These are phyloP conservation scores for Lampropteryx suffumata DNA, from an alignment of 2,888 invertebrate species.

Conservation along the genomic window DNA sequence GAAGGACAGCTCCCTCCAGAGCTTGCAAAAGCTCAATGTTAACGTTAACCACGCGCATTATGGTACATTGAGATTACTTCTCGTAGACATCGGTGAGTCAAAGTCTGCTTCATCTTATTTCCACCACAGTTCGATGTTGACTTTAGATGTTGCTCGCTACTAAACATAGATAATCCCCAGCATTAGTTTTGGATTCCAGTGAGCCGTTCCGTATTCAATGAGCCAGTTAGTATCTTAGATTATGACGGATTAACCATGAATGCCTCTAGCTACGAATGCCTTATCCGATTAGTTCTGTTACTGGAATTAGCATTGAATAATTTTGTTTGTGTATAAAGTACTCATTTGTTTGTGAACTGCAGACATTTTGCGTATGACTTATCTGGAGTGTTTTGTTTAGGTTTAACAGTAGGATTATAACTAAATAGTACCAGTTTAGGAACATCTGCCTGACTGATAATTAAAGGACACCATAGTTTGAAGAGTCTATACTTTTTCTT, in stretches of 20 bases:
- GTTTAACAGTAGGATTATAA: too few species aligned
- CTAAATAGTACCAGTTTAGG: too few species aligned
- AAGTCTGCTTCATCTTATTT: too few species aligned
- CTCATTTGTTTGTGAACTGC: not conserved
- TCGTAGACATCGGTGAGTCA: too few species aligned
- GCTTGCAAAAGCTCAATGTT: too few species aligned
- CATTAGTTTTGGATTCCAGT: slow-evolving; percentile 24
- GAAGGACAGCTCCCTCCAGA: too few species aligned
- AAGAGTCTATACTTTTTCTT: too few species aligned
- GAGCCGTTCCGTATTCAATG: slow-evolving; percentile 36
- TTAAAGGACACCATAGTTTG: too few species aligned
- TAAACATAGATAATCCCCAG: slow-evolving; percentile 10
- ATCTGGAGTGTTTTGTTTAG: too few species aligned
- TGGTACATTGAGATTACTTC: too few species aligned
- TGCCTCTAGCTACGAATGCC: slow-evolving; percentile 5
- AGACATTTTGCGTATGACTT: not conserved
- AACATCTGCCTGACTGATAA: too few species aligned
- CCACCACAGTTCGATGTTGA: not conserved
- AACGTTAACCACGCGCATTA: too few species aligned
- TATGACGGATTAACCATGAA: slow-evolving; percentile 22
- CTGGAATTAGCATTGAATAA: slow-evolving; percentile 6
- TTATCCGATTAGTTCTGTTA: slow-evolving; percentile 8
- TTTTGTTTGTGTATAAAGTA: not conserved
- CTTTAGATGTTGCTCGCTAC: not conserved
- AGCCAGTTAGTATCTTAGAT: slow-evolving; percentile 20